Conservation (phyloP, 2,113 vertebrate genomes). For the Aleadryas rufinucha region DNA sequence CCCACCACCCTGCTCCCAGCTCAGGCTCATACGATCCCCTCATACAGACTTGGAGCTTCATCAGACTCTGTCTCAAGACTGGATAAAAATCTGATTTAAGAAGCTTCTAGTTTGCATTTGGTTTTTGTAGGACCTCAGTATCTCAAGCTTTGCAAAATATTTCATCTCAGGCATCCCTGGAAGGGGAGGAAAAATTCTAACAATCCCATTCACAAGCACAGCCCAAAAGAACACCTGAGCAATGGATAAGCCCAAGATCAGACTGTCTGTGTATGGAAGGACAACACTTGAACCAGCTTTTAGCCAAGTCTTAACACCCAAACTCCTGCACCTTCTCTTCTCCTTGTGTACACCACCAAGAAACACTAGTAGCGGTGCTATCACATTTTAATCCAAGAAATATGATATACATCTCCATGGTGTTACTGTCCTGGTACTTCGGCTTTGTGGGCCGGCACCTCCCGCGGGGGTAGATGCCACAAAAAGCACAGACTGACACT, state of each 20-base stretch:
- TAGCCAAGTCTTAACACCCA: neutral
- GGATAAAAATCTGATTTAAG: neutral
- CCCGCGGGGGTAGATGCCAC: accelerated
- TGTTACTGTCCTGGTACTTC: neutral
- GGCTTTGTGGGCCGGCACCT: neutral
- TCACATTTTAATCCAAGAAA: neutral
- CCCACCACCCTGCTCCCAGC: neutral
- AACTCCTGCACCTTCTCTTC: neutral
- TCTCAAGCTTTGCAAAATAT: neutral
- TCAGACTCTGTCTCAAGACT: neutral
- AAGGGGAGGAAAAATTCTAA: neutral
- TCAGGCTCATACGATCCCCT: neutral
- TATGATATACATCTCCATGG: neutral
- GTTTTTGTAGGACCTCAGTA: neutral
- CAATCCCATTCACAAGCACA: neutral
- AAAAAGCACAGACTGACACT: neutral
- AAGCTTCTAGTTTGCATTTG: neutral
- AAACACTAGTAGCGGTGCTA: neutral
- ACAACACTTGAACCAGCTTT: neutral
- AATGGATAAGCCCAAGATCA: neutral
- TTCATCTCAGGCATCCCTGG: neutral
- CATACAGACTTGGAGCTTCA: neutral
- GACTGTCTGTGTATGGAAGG: neutral
- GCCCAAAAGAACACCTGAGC: neutral
- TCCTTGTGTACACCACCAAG: neutral